Evolutionary conservation across 2,888 invertebrate species (phyloP).

Genomic region (Spilosoma lubricipeda): DNA sequence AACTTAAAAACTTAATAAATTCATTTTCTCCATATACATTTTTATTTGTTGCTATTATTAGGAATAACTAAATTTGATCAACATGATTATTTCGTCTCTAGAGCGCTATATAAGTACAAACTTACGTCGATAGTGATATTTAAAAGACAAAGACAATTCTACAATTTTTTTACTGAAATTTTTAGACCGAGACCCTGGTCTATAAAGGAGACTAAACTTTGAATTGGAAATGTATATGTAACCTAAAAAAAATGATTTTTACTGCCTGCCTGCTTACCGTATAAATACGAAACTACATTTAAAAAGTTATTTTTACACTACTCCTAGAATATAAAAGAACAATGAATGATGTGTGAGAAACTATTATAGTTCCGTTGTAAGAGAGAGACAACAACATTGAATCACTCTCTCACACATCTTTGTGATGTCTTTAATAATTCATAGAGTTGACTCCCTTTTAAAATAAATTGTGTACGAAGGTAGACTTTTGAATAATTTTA

Average conservation of each 20-base stretch:
- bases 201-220: too few relatives aligned
- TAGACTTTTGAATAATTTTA: conserved; percentile 9
- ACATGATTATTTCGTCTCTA: neutral
- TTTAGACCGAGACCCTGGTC: too few relatives aligned
- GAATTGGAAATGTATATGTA: too few relatives aligned
- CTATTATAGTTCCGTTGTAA: conserved; percentile 43
- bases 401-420: conserved; percentile 18
- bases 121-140: neutral
- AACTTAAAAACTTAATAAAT: too few relatives aligned
- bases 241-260: too few relatives aligned
- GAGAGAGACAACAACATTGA: conserved; percentile 3
- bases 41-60: too few relatives aligned
- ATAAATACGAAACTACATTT: conserved; percentile 2
- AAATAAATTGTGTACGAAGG: conserved; percentile 30
- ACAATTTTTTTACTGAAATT: too few relatives aligned
- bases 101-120: neutral
- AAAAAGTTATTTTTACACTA: conserved; percentile 28
- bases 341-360: conserved; percentile 48
- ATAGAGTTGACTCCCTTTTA: conserved; percentile 35
- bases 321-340: conserved; percentile 28
- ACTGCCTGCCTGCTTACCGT: too few relatives aligned
- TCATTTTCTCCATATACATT: too few relatives aligned
- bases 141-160: too few relatives aligned
- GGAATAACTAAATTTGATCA: too few relatives aligned
- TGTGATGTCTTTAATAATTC: conserved; percentile 27